Evolutionary conservation across 1,140 invertebrate species (phyloP).

Genomic region (Hyphantria cunea): DNA sequence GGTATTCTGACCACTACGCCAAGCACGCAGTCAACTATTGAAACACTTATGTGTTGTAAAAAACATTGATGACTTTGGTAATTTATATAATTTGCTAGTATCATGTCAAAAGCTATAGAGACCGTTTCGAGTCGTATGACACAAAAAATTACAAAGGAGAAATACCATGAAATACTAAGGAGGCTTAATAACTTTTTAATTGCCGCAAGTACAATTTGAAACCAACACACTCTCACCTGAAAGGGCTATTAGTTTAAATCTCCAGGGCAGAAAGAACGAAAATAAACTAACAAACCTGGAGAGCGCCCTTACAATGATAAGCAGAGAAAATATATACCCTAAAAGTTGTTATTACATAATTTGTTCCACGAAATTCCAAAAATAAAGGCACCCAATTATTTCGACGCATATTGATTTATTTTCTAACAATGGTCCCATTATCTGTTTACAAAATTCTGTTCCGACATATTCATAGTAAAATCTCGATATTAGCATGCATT

Average conservation of each 20-base stretch:
- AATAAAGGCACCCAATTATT: conserved; percentile 6
- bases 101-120: too few species aligned
- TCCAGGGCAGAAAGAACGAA: neutral
- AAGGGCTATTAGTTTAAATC: neutral
- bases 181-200: too few species aligned
- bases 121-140: too few species aligned
- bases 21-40: too few species aligned
- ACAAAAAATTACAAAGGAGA: too few species aligned
- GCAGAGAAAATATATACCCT: neutral
- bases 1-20: too few species aligned
- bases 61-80: too few species aligned
- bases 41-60: too few species aligned
- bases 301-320: neutral
- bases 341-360: conserved; percentile 2
- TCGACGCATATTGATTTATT: conserved; percentile 1
- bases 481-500: conserved; percentile 24
- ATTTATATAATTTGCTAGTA: too few species aligned
- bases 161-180: too few species aligned
- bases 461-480: conserved; percentile 9
- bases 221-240: too few species aligned
- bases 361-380: conserved; percentile 2
- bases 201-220: too few species aligned
- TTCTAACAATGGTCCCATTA: conserved; percentile 13
- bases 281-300: neutral
- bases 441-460: conserved; percentile 18